These are phyloP conservation scores for Drosophila pachea DNA, from an alignment of 1,140 invertebrate genomes.

Conservation along the genomic window DNA sequence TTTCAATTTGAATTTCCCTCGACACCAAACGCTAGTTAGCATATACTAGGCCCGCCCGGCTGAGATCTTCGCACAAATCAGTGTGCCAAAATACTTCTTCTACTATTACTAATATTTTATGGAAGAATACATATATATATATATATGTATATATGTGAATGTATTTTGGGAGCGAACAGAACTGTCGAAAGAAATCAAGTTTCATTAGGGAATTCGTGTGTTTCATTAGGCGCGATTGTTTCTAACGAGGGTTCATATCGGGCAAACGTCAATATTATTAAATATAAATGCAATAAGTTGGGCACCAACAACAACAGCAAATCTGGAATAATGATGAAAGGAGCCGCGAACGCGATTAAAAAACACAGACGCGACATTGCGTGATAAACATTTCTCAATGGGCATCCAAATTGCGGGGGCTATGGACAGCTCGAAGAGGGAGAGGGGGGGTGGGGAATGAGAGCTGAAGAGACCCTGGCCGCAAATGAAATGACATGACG, in stretches of 20 bases:
- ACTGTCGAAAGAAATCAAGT: conserved; percentile 6
- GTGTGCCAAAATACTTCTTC: no score
- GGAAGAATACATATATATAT: not conserved
- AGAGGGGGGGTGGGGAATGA: not conserved
- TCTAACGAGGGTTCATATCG: conserved; percentile 63
- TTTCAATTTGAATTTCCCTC: conserved; percentile 1
- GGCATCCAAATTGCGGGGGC: conserved; percentile 26
- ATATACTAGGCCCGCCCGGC: not conserved
- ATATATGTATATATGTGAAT: not conserved
- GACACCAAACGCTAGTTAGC: not conserved
- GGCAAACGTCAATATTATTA: conserved; percentile 68
- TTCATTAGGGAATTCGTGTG: conserved; percentile 31
- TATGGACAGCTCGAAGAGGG: not conserved
- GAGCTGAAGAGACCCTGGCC: conserved; percentile 19
- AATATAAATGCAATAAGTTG: conserved; percentile 54
- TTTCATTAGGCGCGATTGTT: conserved; percentile 28
- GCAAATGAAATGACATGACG: conserved; percentile 68
- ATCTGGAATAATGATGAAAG: conserved; percentile 49
- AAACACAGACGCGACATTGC: conserved; percentile 65
- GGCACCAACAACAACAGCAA: conserved; percentile 21
- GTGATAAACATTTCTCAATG: conserved; percentile 69
- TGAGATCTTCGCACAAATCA: no score
- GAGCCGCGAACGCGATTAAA: conserved; percentile 45
- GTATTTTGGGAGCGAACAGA: no score
- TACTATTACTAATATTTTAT: not conserved